Evolutionary conservation across 2,888 invertebrate genomes (phyloP).

Genomic region (Eupithecia vulgata): DNA sequence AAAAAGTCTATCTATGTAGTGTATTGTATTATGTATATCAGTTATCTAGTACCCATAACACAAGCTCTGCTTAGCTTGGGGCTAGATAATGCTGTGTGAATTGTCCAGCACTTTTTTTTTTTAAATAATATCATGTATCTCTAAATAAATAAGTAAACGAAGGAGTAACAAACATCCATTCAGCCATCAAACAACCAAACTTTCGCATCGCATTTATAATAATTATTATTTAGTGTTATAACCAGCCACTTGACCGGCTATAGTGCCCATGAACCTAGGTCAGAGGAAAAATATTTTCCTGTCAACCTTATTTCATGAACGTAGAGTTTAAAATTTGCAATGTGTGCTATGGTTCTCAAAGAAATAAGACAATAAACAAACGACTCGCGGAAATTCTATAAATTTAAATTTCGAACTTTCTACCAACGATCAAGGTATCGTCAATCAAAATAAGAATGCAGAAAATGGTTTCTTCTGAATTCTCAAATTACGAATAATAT

Average conservation of each 20-base stretch:
- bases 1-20: too few relatives aligned
- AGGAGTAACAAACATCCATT: too few relatives aligned
- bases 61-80: too few relatives aligned
- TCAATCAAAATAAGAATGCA: not conserved
- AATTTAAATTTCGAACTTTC: not conserved
- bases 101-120: too few relatives aligned
- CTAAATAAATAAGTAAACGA: too few relatives aligned
- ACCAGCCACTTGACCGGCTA: not conserved
- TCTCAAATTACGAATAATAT: not conserved
- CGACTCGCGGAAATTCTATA: not conserved
- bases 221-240: not conserved
- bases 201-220: too few relatives aligned
- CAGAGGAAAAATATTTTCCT: not conserved
- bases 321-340: not conserved
- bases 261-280: conserved; percentile 4
- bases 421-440: not conserved
- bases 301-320: not conserved
- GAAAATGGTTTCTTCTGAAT: not conserved
- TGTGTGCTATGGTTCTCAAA: not conserved
- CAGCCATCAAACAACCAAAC: too few relatives aligned
- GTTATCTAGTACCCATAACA: too few relatives aligned
- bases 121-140: too few relatives aligned
- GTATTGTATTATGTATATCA: too few relatives aligned
- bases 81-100: too few relatives aligned
- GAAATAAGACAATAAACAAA: not conserved